Base-by-base conservation (phyloP, 1,140 invertebrate genomes). In the Theocolax elegans region DNA sequence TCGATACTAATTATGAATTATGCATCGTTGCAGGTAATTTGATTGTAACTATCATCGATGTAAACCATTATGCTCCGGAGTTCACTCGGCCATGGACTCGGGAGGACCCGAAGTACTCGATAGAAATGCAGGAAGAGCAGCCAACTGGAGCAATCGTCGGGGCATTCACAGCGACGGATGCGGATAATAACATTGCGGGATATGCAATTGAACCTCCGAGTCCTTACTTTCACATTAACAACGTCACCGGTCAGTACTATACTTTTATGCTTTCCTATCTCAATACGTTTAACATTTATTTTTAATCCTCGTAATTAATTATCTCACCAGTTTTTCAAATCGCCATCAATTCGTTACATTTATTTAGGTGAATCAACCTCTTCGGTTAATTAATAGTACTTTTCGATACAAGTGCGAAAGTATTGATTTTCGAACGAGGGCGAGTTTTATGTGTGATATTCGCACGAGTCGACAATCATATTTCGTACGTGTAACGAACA, bases 1-100 rank as follows among this genome's bases (percentile, higher is more conserved):
- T 6, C 31, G 10, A 35, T 35, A 35, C 10, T 35, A 35, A 35
- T 35, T 35, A 35, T 35, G n/a, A n/a, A n/a, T n/a, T n/a, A 35
- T 31, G 1, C 31, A 19, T 7, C 19, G 7, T 40, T 35, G 2
- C 80, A 91, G 94, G 94, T 27, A 90, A 91, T 59, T 83, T 97
- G 6, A 92, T 96, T 65, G 91, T 97, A 25, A 95, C 91, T 2
- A 93, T 97, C 48, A 91, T 95, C 35, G 95, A 97, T 80, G 91
- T 90, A 17, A 92, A 92, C 79, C 89, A 90, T 72, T 87, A 88
- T 69, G 83, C 89, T 3, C 91, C 91, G 10, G 82, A 85, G 70
- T 94, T 94, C 75, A 79, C 87, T 62, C 86, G 89, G 54, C 92
- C 92, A 0, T 93, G 93, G 92, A 93, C 91, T 1, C 87, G 88